phyloP scores from a whole-genome alignment of 2,888 invertebrate species.

The Dugesia japonica region DNA sequence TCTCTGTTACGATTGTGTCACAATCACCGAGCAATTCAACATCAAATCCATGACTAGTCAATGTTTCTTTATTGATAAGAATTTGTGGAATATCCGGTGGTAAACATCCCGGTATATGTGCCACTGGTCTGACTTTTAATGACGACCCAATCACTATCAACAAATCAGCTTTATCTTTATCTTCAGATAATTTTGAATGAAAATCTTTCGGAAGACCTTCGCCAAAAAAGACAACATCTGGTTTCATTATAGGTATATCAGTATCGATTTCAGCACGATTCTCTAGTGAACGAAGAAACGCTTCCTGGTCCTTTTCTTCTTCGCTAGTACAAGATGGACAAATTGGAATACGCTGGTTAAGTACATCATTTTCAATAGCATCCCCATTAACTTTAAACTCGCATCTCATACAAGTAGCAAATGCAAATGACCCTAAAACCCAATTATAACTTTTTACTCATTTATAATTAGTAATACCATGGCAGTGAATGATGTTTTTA shows the following conservation, averaged over 20 bases:
- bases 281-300: background rate
- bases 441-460: background rate
- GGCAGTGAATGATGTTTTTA: conserved; percentile 67
- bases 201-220: conserved; percentile 71
- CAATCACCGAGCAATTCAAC: conserved; percentile 68
- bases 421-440: conserved; percentile 64
- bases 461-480: conserved; percentile 52
- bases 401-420: conserved; percentile 69
- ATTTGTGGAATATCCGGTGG: conserved; percentile 67
- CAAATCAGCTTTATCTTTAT: conserved; percentile 67
- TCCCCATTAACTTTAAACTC: conserved; percentile 60
- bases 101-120: conserved; percentile 66
- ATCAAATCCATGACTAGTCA: conserved; percentile 66
- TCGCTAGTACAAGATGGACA: conserved; percentile 41
- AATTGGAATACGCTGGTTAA: conserved; percentile 45
- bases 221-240: conserved; percentile 84
- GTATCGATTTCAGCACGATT: background rate
- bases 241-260: conserved; percentile 60
- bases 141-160: conserved; percentile 77
- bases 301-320: background rate
- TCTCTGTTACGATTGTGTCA: conserved; percentile 43
- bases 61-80: conserved; percentile 68
- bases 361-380: conserved; percentile 59
- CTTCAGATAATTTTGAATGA: conserved; percentile 65
- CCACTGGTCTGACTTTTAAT: conserved; percentile 72